A percentile compares a stretch with the other conserved stretches of the same genome.
Evolutionary conservation across 2,113 vertebrate genomes (phyloP).

Genomic region (Nesoenas mayeri): DNA sequence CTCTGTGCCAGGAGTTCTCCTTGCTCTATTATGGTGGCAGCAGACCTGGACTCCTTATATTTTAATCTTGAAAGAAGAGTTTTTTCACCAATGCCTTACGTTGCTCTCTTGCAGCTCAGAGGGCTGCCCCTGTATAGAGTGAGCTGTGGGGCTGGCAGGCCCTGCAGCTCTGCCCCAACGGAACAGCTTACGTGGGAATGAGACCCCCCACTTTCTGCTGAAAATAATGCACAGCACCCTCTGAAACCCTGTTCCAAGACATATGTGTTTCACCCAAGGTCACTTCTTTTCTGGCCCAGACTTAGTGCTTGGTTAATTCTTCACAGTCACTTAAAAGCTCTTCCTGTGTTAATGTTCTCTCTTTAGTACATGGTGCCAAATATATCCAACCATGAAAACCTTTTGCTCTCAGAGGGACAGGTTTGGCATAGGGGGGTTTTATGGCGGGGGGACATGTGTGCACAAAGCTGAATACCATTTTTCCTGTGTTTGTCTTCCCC

Average conservation of each 20-base stretch:
- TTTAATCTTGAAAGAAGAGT: not conserved
- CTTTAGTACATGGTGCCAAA: not conserved
- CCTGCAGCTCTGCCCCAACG: not conserved
- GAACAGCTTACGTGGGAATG: fast-evolving
- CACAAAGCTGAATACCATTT: not conserved
- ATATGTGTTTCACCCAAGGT: not conserved
- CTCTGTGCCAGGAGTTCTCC: not conserved
- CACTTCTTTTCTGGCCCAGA: not conserved
- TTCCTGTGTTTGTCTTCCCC: not conserved
- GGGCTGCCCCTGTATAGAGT: not conserved
- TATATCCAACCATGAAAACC: not conserved
- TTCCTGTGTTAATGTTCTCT: not conserved
- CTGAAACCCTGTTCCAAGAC: not conserved
- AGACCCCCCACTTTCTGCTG: not conserved
- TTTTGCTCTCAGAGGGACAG: not conserved
- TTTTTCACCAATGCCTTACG: fast-evolving
- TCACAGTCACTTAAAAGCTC: not conserved
- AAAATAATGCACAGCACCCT: not conserved
- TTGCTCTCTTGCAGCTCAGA: fast-evolving
- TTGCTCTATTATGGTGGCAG: not conserved
- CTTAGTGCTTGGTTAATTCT: not conserved
- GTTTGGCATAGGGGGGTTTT: not conserved
- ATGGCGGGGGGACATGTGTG: not conserved
- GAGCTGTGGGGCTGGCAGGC: not conserved
- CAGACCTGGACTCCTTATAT: not conserved